Conservation (phyloP, 2,113 vertebrate species). For the Hippocampus guttulatus region DNA sequence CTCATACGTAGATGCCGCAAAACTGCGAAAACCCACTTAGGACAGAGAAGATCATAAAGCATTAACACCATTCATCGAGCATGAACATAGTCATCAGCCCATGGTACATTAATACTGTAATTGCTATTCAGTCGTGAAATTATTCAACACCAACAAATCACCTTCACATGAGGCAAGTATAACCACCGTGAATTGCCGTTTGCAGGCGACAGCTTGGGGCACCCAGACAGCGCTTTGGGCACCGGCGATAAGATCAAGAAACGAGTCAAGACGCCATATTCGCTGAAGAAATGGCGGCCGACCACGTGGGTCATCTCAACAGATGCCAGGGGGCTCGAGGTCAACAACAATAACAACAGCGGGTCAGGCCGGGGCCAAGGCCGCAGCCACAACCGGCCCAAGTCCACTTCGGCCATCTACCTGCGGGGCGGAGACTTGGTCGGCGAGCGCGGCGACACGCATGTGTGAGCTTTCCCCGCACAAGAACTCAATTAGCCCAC, state of each 20-base stretch:
- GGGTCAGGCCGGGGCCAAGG: conserved; percentile 38
- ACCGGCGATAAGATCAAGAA: conserved; percentile 97
- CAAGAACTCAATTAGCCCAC: conserved; percentile 20
- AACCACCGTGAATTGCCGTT: conserved; percentile 15
- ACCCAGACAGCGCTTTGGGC: conserved; percentile 78
- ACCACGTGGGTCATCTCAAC: conserved; percentile 96
- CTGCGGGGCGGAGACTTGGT: conserved; percentile 83
- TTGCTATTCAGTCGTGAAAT: too few species aligned
- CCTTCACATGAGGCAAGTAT: not conserved
- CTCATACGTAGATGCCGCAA: too few species aligned
- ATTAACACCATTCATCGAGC: too few species aligned
- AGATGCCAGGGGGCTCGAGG: conserved; percentile 83
- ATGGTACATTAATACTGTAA: too few species aligned
- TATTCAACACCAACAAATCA: too few species aligned
- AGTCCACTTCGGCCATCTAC: conserved; percentile 91
- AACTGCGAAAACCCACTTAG: too few species aligned
- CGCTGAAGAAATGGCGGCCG: conserved; percentile 94
- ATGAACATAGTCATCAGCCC: too few species aligned
- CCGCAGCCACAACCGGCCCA: conserved; percentile 73
- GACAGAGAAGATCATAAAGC: too few species aligned
- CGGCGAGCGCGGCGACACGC: conserved; percentile 77
- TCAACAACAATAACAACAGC: conserved; percentile 65
- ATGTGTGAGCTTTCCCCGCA: conserved; percentile 76
- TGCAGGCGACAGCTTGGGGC: conserved; percentile 76
- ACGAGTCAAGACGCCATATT: conserved; percentile 96